A percentile compares a stretch with the other conserved stretches of the same genome.
Conservation (phyloP, 1,140 invertebrate species). For the Cotesia chilonis region DNA sequence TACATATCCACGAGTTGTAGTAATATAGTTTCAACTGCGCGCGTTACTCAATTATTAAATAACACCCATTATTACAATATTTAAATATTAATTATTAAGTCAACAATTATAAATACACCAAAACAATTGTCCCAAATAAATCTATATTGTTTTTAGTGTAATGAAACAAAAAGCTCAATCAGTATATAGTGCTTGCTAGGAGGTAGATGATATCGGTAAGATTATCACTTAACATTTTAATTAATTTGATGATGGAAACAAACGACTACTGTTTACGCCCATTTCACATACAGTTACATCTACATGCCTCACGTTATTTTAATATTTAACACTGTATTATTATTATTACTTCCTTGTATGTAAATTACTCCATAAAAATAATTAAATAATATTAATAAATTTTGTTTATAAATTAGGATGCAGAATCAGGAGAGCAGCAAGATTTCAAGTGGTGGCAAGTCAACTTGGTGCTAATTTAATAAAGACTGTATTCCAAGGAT, state of each 20-base stretch:
- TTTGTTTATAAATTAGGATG: constrained; percentile 14
- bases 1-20: constrained; percentile 4
- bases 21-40: neutral
- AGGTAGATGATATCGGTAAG: neutral
- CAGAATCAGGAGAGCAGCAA: too few species aligned
- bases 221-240: neutral
- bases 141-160: too few species aligned
- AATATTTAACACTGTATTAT: neutral
- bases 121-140: too few species aligned
- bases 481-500: too few species aligned
- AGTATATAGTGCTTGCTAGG: neutral
- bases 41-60: neutral
- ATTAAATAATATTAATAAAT: neutral
- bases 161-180: too few species aligned
- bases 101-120: too few species aligned
- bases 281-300: constrained; percentile 6
- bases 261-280: constrained; percentile 6
- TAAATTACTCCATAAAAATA: neutral
- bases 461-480: too few species aligned
- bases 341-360: neutral
- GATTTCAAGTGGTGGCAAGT: too few species aligned
- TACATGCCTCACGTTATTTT: neutral
- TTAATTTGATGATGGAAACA: neutral
- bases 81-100: neutral
- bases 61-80: neutral